These are phyloP conservation scores for Cnemophilus loriae DNA, from an alignment of 2,113 vertebrate species.

Conservation along the genomic window DNA sequence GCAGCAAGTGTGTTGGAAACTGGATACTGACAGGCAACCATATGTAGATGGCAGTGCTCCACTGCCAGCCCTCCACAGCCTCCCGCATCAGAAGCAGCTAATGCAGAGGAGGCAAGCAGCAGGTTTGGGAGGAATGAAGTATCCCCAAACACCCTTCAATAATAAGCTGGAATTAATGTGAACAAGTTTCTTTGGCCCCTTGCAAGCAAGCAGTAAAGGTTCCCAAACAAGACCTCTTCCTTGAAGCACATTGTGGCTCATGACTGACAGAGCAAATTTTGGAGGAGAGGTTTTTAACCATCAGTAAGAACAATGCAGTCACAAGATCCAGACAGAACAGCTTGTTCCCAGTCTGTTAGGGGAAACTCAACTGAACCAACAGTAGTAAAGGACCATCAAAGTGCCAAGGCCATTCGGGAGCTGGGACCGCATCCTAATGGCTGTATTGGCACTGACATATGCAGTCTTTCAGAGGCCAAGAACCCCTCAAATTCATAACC, in stretches of 20 bases:
- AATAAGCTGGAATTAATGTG: background rate
- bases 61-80: background rate
- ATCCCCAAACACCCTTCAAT: background rate
- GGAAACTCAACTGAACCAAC: background rate
- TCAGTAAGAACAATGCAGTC: background rate
- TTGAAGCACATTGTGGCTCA: background rate
- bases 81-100: background rate
- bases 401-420: background rate
- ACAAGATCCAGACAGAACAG: background rate
- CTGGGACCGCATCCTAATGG: background rate
- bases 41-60: slow-evolving; percentile 22
- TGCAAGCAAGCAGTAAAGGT: background rate
- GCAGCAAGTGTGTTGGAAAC: background rate
- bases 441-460: background rate
- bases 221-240: background rate
- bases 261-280: background rate
- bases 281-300: background rate
- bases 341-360: background rate
- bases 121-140: background rate
- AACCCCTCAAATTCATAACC: background rate
- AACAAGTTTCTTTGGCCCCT: background rate
- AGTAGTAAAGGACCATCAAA: background rate
- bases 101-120: background rate
- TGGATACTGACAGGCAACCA: background rate
- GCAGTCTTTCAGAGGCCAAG: background rate